These are phyloP conservation scores for Drosophila antonietae DNA, from an alignment of 2,888 invertebrate species.

Conservation along the genomic window DNA sequence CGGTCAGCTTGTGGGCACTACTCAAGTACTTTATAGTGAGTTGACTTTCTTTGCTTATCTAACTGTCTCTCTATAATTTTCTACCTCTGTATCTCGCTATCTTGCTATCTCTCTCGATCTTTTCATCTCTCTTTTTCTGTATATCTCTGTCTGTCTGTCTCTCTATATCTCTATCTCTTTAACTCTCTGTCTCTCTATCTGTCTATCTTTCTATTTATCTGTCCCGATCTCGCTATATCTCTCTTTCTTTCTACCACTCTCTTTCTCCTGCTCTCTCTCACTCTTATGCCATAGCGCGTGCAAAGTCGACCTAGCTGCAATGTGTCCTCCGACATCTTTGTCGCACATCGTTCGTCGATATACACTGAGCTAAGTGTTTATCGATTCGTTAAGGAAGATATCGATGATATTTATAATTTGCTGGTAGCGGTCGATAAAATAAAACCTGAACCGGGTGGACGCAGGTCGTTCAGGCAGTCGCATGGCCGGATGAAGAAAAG, in stretches of 20 bases:
- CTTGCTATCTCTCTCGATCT: neutral
- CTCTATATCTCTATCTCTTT: neutral
- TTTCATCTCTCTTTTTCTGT: too few relatives aligned
- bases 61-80: neutral
- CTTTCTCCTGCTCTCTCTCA: neutral
- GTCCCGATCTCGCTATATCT: neutral
- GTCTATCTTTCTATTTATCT: neutral
- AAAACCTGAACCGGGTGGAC: neutral
- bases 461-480: neutral
- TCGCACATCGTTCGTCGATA: conserved; percentile 77
- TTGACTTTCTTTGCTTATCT: neutral
- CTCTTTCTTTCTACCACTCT: neutral
- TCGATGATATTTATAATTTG: conserved; percentile 45
- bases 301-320: conserved; percentile 65
- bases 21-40: conserved; percentile 77
- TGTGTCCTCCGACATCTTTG: conserved; percentile 67
- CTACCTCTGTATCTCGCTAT: neutral
- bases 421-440: neutral
- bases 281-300: conserved; percentile 60
- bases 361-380: conserved; percentile 67
- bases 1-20: conserved; percentile 40
- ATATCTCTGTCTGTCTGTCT: neutral
- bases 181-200: neutral
- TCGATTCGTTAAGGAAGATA: conserved; percentile 50
- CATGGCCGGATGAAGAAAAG: neutral